phyloP scores from a whole-genome alignment of 2,888 invertebrate species.

The Apamea sordens region DNA sequence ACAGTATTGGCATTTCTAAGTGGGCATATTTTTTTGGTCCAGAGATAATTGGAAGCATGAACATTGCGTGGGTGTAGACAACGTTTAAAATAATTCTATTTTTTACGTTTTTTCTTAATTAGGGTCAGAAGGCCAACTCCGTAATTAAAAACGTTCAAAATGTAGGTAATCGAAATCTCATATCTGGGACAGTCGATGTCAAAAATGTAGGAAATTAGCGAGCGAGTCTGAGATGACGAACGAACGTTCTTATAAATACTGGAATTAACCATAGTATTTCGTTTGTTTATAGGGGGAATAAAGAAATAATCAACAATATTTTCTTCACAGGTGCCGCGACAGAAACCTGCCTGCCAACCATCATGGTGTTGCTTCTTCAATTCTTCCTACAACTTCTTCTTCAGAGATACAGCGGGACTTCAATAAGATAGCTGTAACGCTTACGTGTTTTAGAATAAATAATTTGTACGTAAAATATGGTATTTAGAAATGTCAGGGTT shows the following conservation, averaged over 20 bases:
- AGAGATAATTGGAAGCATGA: not conserved
- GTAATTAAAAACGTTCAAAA: not conserved
- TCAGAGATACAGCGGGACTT: constrained; percentile 80
- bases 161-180: not conserved
- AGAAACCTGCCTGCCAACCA: constrained; percentile 82
- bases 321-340: constrained; percentile 79
- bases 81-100: not conserved
- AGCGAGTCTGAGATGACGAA: not conserved
- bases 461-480: constrained; percentile 57
- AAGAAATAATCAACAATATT: not conserved
- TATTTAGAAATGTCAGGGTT: constrained; percentile 72
- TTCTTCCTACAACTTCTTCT: constrained; percentile 81
- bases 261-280: not conserved
- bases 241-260: not conserved
- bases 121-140: not conserved
- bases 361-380: constrained; percentile 82
- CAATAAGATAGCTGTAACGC: constrained; percentile 83
- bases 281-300: not conserved
- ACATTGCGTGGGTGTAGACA: too few relatives aligned
- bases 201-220: not conserved
- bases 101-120: not conserved
- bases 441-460: constrained; percentile 41
- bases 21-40: not conserved
- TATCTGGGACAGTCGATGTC: not conserved
- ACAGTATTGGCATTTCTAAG: not conserved